phyloP scores from a whole-genome alignment of 2,797 vertebrate genomes.

The Poeciliopsis paucimaculata region DNA sequence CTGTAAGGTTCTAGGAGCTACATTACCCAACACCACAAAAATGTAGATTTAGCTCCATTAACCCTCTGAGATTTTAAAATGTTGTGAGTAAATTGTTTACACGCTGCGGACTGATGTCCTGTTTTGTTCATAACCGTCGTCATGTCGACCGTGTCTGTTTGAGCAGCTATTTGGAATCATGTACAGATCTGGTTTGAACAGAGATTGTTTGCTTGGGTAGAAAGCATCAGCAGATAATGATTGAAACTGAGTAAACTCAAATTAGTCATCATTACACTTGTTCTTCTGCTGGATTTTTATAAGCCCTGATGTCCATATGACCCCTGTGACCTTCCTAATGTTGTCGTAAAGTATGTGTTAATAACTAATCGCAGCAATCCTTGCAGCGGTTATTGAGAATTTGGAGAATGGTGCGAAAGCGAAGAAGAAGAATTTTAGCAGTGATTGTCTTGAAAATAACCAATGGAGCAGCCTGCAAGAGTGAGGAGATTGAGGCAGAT shows the following conservation, averaged over 20 bases:
- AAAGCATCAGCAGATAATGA: slow-evolving; percentile 12
- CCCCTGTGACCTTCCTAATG: background rate
- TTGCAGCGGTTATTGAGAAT: no score
- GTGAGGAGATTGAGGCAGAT: background rate
- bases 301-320: background rate
- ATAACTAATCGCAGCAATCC: no score
- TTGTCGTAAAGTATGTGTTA: background rate
- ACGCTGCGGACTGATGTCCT: slow-evolving; percentile 49
- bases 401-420: no score
- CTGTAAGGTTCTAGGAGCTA: slow-evolving; percentile 20
- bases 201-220: slow-evolving; percentile 44
- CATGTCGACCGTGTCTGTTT: slow-evolving; percentile 59
- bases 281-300: background rate
- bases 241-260: background rate
- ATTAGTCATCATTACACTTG: background rate
- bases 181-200: slow-evolving; percentile 51
- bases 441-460: no score
- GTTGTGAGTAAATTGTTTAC: slow-evolving; percentile 59
- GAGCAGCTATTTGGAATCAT: slow-evolving; percentile 66
- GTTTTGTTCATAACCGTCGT: slow-evolving; percentile 63
- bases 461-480: no score
- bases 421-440: no score
- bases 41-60: slow-evolving; percentile 52
- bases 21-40: slow-evolving; percentile 38
- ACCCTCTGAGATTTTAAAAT: slow-evolving; percentile 49